Evolutionary conservation across 2,888 invertebrate genomes (phyloP), one percentile per base, ranked within the genome.

Genomic region (Cheiracanthium punctorium): DNA sequence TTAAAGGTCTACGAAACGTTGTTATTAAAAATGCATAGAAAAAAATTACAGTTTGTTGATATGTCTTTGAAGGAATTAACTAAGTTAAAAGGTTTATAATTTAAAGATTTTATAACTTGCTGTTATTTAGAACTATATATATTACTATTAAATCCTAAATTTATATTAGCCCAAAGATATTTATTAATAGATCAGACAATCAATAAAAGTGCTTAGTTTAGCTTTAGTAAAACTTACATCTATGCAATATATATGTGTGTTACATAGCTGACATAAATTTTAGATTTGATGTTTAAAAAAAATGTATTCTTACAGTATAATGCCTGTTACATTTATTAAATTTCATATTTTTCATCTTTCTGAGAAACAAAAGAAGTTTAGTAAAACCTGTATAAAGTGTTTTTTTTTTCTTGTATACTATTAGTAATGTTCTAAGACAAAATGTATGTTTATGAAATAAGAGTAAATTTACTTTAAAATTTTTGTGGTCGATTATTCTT

Each of bases 171-270:
- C 1, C 58, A 58, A 58, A 58, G 4, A 24, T 58, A 58, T 24
- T 58, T 20, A 58, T 58, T 58, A 58, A 58, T 58, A 58, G 58
- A 58, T 58, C 20, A 24, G 58, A 58, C 58, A 58, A 58, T 58
- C 58, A 58, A 24, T 58, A 17, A n/a, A 58, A 58, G 24, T 58
- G 58, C 20, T 48, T 58, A 58, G 58, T 58, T 58, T 58, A 58
- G 58, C 2, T 7, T 12, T 5, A 58, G 58, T 58, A 58, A 24
- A 58, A 58, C 43, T 7, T 24, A 58, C 24, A 58, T 58, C 58
- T 58, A 58, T 58, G 58, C 58, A 58, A 58, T 58, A 58, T 58
- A 58, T 58, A 17, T 58, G 5, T 58, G 24, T 24, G 24, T 58
- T 7, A 24, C n/a, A 48, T 48, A 48, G 43, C 37, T 58, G 58